Evolutionary conservation across 2,888 invertebrate genomes (phyloP), one percentile per base, ranked within the genome.

Genomic region (Monopis laevigella): DNA sequence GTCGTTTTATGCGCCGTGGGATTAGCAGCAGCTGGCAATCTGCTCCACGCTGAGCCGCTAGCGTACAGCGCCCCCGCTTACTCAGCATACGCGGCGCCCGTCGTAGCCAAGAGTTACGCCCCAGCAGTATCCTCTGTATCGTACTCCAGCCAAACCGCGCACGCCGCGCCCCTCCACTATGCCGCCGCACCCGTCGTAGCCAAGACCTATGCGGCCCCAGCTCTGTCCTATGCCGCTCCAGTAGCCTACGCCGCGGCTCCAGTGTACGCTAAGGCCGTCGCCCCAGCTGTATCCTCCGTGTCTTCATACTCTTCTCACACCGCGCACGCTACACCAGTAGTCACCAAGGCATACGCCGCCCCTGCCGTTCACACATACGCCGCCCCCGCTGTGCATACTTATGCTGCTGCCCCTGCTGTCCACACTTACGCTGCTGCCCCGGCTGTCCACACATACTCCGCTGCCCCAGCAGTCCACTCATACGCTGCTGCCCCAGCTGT

Each of bases 1-100:
- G 65, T 85, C 48, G 69, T 87, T 53, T 82, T 82, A 56, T 82
- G 86, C 61, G 69, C 81, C 51, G 65, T 87, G 71, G 84, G 86
- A 50, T 68, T 81, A 36, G 84, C 78, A 61, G 82, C 68, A 55
- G 86, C 84, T 49, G 82, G 88, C 48, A 62, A 81, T 47, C 61
- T 86, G 43, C 58, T 65, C 41, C 75, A 69, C 43, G 72, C 70
- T 35, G 78, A 72, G 46, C 77, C 75, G 13, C 55, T 75, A 51
- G 72, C 72, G 51, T 84, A 69, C 68, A 82, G 66, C 63, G 70
- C 36, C 68, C 16, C 39, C 11, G 18, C 36, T 12, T 14, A 3
- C n/a, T 17, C 36, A 6, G n/a, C 43, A 43, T 43, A 27, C 43
- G 42, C 42, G 10, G 41, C 43, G 14, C 32, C 43, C 18, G 42